These are phyloP conservation scores for Brachypteracias leptosomus DNA, from an alignment of 2,113 vertebrate genomes.

Conservation along the genomic window DNA sequence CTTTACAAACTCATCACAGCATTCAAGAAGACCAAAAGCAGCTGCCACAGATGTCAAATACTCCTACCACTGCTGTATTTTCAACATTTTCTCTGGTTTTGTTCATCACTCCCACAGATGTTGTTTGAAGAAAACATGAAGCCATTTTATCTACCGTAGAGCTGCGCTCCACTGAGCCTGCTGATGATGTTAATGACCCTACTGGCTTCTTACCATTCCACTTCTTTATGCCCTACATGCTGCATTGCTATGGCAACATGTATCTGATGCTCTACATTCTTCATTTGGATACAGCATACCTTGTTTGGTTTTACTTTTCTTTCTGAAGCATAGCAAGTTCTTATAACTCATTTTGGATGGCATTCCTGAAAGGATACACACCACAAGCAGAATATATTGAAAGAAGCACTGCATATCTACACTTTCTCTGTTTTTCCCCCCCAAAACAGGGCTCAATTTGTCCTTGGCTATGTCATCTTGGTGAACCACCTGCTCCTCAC, in stretches of 20 bases:
- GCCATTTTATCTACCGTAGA: neutral
- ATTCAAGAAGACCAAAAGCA: neutral
- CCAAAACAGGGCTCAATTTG: neutral
- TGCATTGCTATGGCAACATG: neutral
- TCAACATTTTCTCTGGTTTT: neutral
- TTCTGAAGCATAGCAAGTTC: neutral
- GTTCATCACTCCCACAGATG: neutral
- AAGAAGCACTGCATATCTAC: neutral
- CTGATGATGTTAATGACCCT: neutral
- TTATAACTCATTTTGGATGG: neutral
- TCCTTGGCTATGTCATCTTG: neutral
- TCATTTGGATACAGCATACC: neutral
- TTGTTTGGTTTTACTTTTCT: neutral
- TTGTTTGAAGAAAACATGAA: neutral
- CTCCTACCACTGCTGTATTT: neutral
- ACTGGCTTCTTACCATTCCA: neutral
- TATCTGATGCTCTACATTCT: neutral
- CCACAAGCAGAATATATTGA: neutral
- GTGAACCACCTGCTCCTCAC: neutral
- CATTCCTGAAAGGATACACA: neutral
- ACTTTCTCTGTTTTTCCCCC: neutral
- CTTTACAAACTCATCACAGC: neutral
- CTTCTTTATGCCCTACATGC: neutral
- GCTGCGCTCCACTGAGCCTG: neutral
- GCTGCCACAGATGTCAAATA: neutral